Evolutionary conservation across 1,140 invertebrate species (phyloP), one percentile per base, ranked within the genome.

Genomic region (Aradophagus sp.): DNA sequence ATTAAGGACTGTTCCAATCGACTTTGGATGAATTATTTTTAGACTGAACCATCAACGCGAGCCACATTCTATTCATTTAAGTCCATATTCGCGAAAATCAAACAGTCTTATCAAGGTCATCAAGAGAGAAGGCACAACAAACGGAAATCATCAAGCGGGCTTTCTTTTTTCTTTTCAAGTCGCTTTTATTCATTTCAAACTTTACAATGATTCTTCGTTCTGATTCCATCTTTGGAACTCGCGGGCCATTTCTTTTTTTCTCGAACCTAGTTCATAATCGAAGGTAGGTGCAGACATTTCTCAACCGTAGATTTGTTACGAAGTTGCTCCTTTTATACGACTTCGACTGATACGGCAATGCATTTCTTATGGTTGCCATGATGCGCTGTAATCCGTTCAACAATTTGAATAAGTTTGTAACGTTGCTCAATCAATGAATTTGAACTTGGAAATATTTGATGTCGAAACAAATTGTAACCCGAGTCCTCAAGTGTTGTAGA

Each of bases 331-430:
- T 56, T 70, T 41, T 69, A n/a, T 67, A 6, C 47, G 45, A 41
- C 23, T 38, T 55, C 17, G 29, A 74, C 56, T 74, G n/a, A n/a
- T 73, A 77, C 69, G 75, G 76, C 77, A 81, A 84, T 83, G 80
- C 83, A 84, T 83, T 84, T 84, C 81, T 84, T 84, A 84, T 84
- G 83, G 83, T 56, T 78, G 76, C 77, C 76, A 65, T 76, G 63
- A 77, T 52, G 35, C 55, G 36, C 2, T 58, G 36, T 1, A 39
- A 15, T 26, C n/a, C n/a, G n/a, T n/a, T n/a, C 20, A 8, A 23
- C 20, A 23, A 23, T 23, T 23, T 4, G 20, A 23, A 23, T n/a
- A n/a, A n/a, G n/a, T n/a, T n/a, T n/a, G n/a, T n/a, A n/a, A n/a
- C n/a, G n/a, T n/a, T n/a, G n/a, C n/a, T n/a, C n/a, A n/a, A n/a